phyloP scores from a whole-genome alignment of 2,113 vertebrate species.

The Oophaga pumilio region DNA sequence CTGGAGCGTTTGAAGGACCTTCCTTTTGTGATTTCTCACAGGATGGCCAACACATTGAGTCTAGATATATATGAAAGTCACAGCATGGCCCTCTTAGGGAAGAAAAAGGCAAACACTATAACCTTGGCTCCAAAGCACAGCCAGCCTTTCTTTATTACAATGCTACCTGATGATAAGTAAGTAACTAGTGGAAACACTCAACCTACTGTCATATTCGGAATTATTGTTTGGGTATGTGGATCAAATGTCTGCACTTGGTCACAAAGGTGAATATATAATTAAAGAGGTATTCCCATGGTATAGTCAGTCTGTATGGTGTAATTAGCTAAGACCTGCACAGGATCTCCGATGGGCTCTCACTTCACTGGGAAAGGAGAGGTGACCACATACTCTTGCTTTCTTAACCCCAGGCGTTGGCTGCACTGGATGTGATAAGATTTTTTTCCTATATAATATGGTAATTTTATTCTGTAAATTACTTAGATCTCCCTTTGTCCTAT shows the following conservation, averaged over 20 bases:
- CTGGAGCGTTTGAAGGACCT: slow-evolving; percentile 96
- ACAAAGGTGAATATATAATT: not conserved
- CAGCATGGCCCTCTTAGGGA: slow-evolving; percentile 88
- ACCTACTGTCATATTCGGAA: not conserved
- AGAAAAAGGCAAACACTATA: slow-evolving; percentile 91
- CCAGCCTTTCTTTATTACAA: slow-evolving; percentile 91
- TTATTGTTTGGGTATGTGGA: not conserved
- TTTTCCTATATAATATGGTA: too few relatives aligned
- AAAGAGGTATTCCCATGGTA: not conserved
- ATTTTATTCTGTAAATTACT: too few relatives aligned
- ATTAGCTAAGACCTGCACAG: too few relatives aligned
- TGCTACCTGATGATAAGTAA: slow-evolving; percentile 96
- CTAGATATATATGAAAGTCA: slow-evolving; percentile 94
- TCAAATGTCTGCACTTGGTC: not conserved
- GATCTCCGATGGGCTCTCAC: too few relatives aligned
- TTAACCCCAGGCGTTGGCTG: too few relatives aligned
- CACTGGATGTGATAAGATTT: too few relatives aligned
- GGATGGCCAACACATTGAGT: slow-evolving; percentile 87
- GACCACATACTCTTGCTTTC: too few relatives aligned
- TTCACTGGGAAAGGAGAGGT: too few relatives aligned
- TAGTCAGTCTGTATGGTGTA: too few relatives aligned
- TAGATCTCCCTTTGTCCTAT: too few relatives aligned
- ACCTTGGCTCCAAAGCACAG: slow-evolving; percentile 85
- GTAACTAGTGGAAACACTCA: slow-evolving; percentile 59
- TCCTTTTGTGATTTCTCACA: slow-evolving; percentile 93